Evolutionary conservation across 2,113 vertebrate species (phyloP), one percentile per base, ranked within the genome.

Genomic region (Leiothrix lutea): DNA sequence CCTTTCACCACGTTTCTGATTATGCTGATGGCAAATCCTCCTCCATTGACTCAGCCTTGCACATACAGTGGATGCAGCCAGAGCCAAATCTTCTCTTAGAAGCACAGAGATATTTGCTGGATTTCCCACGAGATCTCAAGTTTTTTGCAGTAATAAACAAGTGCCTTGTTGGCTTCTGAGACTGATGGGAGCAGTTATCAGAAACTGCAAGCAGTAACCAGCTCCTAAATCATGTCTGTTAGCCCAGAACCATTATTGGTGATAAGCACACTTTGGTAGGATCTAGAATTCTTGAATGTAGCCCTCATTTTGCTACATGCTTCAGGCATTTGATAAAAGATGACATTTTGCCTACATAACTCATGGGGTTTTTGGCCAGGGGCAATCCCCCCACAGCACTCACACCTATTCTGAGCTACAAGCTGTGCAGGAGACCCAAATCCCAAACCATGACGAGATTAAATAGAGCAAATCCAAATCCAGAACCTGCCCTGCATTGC

Each of bases 71-170:
- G 69, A 72, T 84, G n/a, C 53, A 88, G 35, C 26, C 35, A 57
- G 86, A 95, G 79, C 69, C 83, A 92, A 78, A 71, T 67, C 57
- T 87, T 74, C 74, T 78, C 35, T 80, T 64, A 92, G 79, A 78
- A 92, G 40, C 60, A 42, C 54, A 21, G 58, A 40, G 28, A 78
- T 80, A 66, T 78, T 88, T 93, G 33, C 69, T 0, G 71, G 58
- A 53, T 53, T 47, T 71, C 85, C 72, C 21, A 1, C 0, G 4
- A 57, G 61, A 21, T 81, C 69, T 83, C 23, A n/a, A 38, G 71
- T 28, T 84, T 94, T 86, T 86, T 93, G 25, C 65, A 86, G 88
- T 45, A 92, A 90, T 94, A 88, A 92, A 93, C 67, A 94, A 95
- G 75, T 78, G 40, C 40, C 73, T 86, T 0, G 0, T 35, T 88